phyloP scores from a whole-genome alignment of 30 jellyfish, hydroid and myxozoan species.

The Pelagia noctiluca region DNA sequence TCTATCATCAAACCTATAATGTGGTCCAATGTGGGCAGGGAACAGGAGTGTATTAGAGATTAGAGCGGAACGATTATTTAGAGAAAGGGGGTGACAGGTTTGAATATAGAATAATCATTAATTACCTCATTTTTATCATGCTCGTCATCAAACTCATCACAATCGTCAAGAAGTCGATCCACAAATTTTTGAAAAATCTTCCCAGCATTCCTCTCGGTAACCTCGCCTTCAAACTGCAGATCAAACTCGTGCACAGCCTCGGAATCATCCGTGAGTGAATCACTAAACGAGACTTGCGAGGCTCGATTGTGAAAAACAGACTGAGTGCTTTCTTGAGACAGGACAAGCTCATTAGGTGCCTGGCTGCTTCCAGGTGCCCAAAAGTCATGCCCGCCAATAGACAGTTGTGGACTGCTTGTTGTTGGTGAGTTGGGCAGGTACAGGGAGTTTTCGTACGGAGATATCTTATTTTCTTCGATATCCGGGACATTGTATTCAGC shows the following conservation, averaged over 20 bases:
- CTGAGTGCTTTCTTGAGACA: slow-evolving; percentile 33
- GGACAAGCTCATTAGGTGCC: slow-evolving; percentile 13
- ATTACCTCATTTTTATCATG: too few species aligned
- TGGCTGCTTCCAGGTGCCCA: slow-evolving; percentile 29
- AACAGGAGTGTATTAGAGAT: too few species aligned
- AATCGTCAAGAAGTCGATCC: slow-evolving; percentile 4
- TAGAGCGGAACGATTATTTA: too few species aligned
- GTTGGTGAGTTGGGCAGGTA: slow-evolving; percentile 4
- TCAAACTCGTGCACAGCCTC: slow-evolving; percentile 55
- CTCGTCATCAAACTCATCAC: neutral
- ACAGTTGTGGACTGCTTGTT: slow-evolving; percentile 6
- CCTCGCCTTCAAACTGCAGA: slow-evolving; percentile 34
- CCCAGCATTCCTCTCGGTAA: neutral
- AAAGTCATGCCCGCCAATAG: neutral
- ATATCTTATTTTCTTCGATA: too few species aligned
- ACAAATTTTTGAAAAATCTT: slow-evolving; percentile 7
- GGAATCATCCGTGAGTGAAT: slow-evolving; percentile 62
- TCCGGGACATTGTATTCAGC: neutral
- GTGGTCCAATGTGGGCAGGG: too few species aligned
- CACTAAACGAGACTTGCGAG: slow-evolving; percentile 62
- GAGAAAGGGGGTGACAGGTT: too few species aligned
- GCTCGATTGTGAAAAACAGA: slow-evolving; percentile 27
- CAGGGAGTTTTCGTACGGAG: slow-evolving; percentile 9
- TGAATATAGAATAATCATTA: too few species aligned
- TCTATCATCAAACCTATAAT: too few species aligned